Base-by-base conservation (phyloP, 2,797 vertebrate species). In the Denticeps clupeoides region DNA sequence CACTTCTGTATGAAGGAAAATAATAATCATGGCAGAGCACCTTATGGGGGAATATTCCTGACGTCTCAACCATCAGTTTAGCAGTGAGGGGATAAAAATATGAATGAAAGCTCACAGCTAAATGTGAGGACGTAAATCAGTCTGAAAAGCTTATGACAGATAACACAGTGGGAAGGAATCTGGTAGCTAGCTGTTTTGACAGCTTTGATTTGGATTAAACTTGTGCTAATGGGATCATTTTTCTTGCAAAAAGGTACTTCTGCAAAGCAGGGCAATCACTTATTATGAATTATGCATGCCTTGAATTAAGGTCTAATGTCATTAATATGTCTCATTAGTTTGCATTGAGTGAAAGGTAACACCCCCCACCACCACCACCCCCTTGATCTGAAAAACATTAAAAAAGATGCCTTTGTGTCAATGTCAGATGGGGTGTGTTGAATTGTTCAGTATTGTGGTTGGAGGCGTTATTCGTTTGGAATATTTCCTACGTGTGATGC, bases 321-420 rank as follows among this genome's bases (percentile, higher is more conserved):
- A 92, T 94, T 96, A 94, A 95, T 94, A 92, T 87, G 82, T 87
- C 85, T 89, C 90, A 94, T 94, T 94, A 88, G 87, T 91, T 93
- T 85, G 85, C 87, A 87, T 77, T 79, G 79, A 84, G 82, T 77
- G 83, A 79, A 67, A 75, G 63, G 68, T 56, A 2, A 42, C 18
- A 46, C 67, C 62, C 64, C 68, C 64, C 58, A 55, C 59, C 49
- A 54, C 60, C 19, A 22, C 31, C 22, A 12, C 31, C n/a, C 6
- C 31, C 70, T 75, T 60, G 55, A 74, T 65, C 63, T 67, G 68
- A 67, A 71, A 68, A 65, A 48, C 33, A 46, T 42, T 32, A 48
- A 16, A 31, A 32, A 32, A 21, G 60, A 72, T 60, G 41, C 68
- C 71, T 74, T 71, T 78, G 70, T 76, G 69, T 79, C 75, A 78